These are phyloP conservation scores for Drosophila nr. perissopoda DNA, from an alignment of 2,888 invertebrate genomes.

Conservation along the genomic window DNA sequence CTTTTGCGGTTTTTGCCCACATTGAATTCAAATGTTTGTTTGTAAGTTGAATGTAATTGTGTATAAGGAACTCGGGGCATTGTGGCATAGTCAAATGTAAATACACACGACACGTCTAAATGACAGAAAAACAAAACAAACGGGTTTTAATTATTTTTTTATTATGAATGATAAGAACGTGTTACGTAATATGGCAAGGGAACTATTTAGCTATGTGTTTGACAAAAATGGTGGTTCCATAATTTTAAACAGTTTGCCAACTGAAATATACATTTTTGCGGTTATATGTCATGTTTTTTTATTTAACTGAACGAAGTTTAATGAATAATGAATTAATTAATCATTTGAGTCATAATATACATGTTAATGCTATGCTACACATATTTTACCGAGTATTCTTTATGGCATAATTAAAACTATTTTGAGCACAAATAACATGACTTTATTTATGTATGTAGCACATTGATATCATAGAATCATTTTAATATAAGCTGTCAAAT, in stretches of 20 bases:
- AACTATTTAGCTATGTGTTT: not conserved
- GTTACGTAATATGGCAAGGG: conserved; percentile 8
- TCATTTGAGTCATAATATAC: not conserved
- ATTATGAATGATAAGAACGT: conserved; percentile 7
- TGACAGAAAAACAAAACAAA: not conserved
- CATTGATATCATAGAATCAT: not conserved
- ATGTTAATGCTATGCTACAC: not conserved
- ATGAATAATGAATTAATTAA: not conserved
- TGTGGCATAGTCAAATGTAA: conserved; percentile 17
- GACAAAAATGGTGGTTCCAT: not conserved
- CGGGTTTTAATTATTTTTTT: conserved; percentile 1
- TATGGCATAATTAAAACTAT: not conserved
- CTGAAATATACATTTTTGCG: not conserved
- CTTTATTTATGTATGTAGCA: not conserved
- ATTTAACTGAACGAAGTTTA: not conserved
- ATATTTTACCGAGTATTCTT: too few species aligned
- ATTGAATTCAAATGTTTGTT: not conserved
- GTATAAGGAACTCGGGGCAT: not conserved
- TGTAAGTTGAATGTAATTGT: not conserved
- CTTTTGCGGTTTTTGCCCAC: conserved; percentile 27
- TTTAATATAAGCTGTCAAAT: not conserved
- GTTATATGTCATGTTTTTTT: not conserved
- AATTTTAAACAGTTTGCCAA: not conserved
- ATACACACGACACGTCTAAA: conserved; percentile 34
- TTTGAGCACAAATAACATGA: not conserved